phyloP scores from a whole-genome alignment of 2,888 invertebrate genomes.

The Campoplex capitator region DNA sequence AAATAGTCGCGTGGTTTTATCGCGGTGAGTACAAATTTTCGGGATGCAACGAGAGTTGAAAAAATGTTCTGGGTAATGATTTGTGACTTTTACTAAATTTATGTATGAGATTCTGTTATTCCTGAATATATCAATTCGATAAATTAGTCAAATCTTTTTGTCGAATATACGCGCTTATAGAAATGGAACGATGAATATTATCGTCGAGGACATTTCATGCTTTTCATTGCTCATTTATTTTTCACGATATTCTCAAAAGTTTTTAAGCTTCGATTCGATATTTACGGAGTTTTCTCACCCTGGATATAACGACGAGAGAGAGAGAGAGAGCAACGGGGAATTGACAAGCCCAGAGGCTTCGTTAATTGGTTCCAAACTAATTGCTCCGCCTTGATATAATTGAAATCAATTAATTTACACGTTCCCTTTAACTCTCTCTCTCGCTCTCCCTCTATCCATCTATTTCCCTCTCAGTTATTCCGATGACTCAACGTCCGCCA shows the following conservation, averaged over 20 bases:
- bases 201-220: neutral
- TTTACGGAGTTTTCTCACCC: neutral
- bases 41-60: neutral
- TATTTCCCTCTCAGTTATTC: conserved; percentile 71
- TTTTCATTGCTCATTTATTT: neutral
- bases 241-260: neutral
- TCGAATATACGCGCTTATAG: too few relatives aligned
- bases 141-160: neutral
- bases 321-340: neutral
- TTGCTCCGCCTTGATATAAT: conserved; percentile 79
- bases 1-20: neutral
- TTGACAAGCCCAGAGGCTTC: conserved; percentile 57
- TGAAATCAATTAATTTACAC: conserved; percentile 81
- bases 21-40: neutral
- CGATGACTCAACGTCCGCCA: conserved; percentile 55
- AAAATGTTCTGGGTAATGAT: neutral
- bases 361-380: conserved; percentile 82
- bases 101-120: neutral
- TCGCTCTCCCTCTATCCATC: conserved; percentile 66
- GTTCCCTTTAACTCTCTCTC: conserved; percentile 63
- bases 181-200: neutral
- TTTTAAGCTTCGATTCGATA: neutral
- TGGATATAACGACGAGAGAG: neutral
- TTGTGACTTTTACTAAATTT: neutral
- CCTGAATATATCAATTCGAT: neutral